Percentiles rank a stretch among this genome's conserved stretches.
Evolutionary conservation across 2,797 vertebrate species (phyloP).

Genomic region (Coranthus polyacanthus): DNA sequence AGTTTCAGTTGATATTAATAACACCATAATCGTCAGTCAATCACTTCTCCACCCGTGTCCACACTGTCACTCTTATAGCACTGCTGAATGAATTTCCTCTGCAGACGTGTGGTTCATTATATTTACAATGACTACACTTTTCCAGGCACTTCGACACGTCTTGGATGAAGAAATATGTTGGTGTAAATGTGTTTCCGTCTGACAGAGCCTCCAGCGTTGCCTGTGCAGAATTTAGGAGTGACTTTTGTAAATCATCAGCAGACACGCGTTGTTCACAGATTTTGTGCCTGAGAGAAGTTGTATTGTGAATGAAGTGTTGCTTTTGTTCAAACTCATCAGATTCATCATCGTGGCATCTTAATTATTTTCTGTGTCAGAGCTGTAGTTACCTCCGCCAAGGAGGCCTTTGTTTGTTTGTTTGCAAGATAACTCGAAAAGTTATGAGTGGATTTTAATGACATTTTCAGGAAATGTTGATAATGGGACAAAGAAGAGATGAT

Average conservation of each 20-base stretch:
- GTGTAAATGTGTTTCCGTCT: slow-evolving; percentile 45
- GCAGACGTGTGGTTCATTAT: slow-evolving; percentile 65
- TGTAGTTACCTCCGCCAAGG: too few relatives aligned
- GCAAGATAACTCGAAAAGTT: too few relatives aligned
- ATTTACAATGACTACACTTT: slow-evolving; percentile 55
- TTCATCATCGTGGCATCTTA: not conserved
- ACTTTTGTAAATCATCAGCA: slow-evolving; percentile 38
- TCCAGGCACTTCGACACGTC: slow-evolving; percentile 55
- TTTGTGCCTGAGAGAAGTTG: slow-evolving; percentile 6
- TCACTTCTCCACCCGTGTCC: slow-evolving; percentile 28
- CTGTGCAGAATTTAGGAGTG: slow-evolving; percentile 18
- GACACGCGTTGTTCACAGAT: slow-evolving; percentile 10
- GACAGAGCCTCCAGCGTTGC: slow-evolving; percentile 22
- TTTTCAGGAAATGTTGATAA: too few relatives aligned
- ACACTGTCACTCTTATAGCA: slow-evolving; percentile 29
- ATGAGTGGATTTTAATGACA: too few relatives aligned
- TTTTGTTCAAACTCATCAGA: slow-evolving; percentile 13
- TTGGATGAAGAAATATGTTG: slow-evolving; percentile 39
- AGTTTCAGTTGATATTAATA: slow-evolving; percentile 26
- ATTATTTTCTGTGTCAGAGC: not conserved
- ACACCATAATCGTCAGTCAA: slow-evolving; percentile 12
- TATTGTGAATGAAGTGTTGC: not conserved
- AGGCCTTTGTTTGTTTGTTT: too few relatives aligned
- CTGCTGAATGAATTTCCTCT: slow-evolving; percentile 51
- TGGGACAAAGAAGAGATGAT: too few relatives aligned